Percentiles rank a stretch among this genome's conserved stretches.
phyloP scores from a whole-genome alignment of 1,140 invertebrate species.

The Drosophila elegans region DNA sequence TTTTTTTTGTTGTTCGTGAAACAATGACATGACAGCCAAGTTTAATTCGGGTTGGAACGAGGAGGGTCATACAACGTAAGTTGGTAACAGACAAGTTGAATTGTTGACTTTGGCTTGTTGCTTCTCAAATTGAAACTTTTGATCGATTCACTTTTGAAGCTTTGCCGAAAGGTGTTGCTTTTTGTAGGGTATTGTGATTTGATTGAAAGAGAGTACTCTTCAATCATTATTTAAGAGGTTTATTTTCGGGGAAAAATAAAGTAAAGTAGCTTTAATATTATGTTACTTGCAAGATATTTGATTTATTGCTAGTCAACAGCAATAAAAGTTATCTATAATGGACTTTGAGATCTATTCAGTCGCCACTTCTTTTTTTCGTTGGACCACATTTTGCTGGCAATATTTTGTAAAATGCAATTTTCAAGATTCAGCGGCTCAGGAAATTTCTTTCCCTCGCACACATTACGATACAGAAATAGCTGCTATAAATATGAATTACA shows the following conservation, averaged over 20 bases:
- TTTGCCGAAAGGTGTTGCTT: constrained; percentile 9
- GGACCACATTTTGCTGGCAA: constrained; percentile 16
- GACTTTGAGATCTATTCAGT: constrained; percentile 21
- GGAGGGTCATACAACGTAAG: not conserved
- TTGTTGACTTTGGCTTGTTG: constrained; percentile 24
- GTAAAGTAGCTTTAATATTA: constrained; percentile 18
- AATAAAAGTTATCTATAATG: constrained; percentile 48
- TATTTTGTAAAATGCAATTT: constrained; percentile 73
- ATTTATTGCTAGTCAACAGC: constrained; percentile 33
- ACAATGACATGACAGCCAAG: constrained; percentile 26
- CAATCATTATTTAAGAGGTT: not conserved
- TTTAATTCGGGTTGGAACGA: constrained; percentile 2
- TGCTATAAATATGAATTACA: constrained; percentile 83
- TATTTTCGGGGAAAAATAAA: constrained; percentile 11
- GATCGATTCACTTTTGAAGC: constrained; percentile 31
- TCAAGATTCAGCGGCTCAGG: constrained; percentile 60
- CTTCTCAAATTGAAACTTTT: constrained; percentile 37
- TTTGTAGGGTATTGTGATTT: not conserved
- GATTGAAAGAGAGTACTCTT: constrained; percentile 3
- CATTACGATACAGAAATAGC: constrained; percentile 75
- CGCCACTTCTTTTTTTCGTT: constrained; percentile 5
- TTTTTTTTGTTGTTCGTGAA: constrained; percentile 6
- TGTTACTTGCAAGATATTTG: constrained; percentile 1
- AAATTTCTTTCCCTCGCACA: constrained; percentile 44
- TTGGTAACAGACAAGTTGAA: constrained; percentile 22